A percentile compares a stretch with the other conserved stretches of the same genome.
These are phyloP conservation scores for Macrostomum lignano DNA, from an alignment of 1,140 invertebrate genomes.

Conservation along the genomic window DNA sequence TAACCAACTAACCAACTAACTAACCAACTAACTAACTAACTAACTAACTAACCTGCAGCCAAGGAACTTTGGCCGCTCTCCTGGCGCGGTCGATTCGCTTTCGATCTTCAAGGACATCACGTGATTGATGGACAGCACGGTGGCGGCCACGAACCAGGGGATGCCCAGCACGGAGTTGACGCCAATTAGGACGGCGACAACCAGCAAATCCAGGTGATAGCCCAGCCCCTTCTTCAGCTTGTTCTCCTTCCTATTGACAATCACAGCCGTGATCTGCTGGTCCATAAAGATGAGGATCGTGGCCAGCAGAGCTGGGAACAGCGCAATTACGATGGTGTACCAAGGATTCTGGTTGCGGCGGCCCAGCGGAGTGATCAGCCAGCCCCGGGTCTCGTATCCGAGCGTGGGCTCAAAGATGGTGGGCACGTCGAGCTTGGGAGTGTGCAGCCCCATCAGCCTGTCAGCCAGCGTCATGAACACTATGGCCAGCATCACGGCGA, in stretches of 20 bases:
- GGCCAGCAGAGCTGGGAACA: slow-evolving; percentile 11
- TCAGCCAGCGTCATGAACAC: slow-evolving; percentile 22
- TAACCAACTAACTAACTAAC: too few relatives aligned
- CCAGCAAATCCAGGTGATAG: slow-evolving; percentile 78
- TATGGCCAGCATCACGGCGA: slow-evolving; percentile 30
- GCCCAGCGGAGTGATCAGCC: slow-evolving; percentile 3
- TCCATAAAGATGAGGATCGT: slow-evolving; percentile 28
- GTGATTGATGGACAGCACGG: slow-evolving; percentile 88
- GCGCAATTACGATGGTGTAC: slow-evolving; percentile 1
- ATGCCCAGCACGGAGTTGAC: slow-evolving; percentile 71
- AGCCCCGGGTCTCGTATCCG: not conserved
- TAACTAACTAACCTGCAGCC: slow-evolving; percentile 39
- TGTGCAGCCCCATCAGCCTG: slow-evolving; percentile 15
- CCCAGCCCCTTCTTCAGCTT: slow-evolving; percentile 41
- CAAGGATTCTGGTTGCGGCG: slow-evolving; percentile 3
- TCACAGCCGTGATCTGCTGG: slow-evolving; percentile 27
- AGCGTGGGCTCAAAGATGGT: slow-evolving; percentile 8
- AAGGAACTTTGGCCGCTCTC: slow-evolving; percentile 83
- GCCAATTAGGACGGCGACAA: slow-evolving; percentile 57
- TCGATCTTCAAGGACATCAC: slow-evolving; percentile 84
- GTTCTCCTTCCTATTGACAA: slow-evolving; percentile 29
- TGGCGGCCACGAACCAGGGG: slow-evolving; percentile 84
- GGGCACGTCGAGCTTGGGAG: slow-evolving; percentile 28
- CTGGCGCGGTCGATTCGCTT: slow-evolving; percentile 77
- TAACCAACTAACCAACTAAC: too few relatives aligned